phyloP scores from a whole-genome alignment of 2,888 invertebrate genomes.

The Limnephilus auricula region DNA sequence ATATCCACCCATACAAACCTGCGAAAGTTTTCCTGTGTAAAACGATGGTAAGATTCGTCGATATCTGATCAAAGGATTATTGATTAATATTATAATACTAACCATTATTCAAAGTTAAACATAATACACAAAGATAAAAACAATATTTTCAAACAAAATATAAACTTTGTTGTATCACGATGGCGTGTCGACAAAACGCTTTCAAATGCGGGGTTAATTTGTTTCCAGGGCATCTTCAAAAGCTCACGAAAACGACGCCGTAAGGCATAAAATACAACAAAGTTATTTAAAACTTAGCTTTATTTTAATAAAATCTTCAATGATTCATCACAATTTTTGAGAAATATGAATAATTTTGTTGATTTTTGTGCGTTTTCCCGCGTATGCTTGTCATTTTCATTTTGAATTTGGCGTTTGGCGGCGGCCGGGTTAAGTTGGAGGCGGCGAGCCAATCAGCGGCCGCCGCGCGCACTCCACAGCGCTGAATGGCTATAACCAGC shows the following conservation, averaged over 20 bases:
- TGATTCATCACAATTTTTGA: neutral
- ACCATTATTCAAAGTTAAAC: neutral
- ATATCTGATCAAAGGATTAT: too few relatives aligned
- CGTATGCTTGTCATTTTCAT: neutral
- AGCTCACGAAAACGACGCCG: neutral
- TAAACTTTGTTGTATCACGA: neutral
- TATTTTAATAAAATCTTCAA: neutral
- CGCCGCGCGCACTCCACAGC: constrained; percentile 41
- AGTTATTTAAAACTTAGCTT: neutral
- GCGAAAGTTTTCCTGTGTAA: neutral
- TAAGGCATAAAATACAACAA: neutral
- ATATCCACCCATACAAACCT: neutral
- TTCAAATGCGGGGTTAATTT: neutral
- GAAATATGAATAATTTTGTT: neutral
- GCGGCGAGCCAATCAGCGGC: constrained; percentile 46
- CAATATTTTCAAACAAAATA: neutral
- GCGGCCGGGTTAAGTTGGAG: constrained; percentile 51
- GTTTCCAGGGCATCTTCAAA: neutral
- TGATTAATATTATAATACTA: too few relatives aligned
- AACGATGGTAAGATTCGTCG: neutral
- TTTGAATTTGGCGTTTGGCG: neutral
- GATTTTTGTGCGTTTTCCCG: neutral
- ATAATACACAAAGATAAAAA: neutral
- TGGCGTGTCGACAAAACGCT: neutral
- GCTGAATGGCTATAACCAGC: constrained; percentile 44